Percentiles rank a stretch among this genome's conserved stretches.
Conservation (phyloP, 2,888 invertebrate species). For the Fragum whitleyi region DNA sequence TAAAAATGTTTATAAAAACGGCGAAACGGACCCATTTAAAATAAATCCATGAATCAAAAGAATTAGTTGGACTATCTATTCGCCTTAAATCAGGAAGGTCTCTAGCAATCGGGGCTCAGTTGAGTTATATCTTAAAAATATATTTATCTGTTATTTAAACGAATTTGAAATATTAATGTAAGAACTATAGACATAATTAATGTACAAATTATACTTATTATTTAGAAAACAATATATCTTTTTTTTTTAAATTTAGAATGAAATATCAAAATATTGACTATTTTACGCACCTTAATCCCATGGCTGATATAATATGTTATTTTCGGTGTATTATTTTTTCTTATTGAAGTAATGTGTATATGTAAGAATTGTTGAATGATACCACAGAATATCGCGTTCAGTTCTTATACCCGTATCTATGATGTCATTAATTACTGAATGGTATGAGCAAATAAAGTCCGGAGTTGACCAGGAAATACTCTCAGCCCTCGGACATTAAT, state of each 20-base stretch:
- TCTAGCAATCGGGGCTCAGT: neutral
- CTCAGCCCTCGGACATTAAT: conserved; percentile 1
- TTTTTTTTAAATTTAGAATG: too few relatives aligned
- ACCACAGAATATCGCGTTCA: neutral
- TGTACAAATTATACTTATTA: neutral
- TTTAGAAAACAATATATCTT: neutral
- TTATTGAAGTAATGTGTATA: neutral
- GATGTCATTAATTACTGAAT: neutral
- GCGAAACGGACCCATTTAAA: neutral
- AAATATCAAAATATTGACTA: too few relatives aligned
- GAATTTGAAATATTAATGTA: too few relatives aligned
- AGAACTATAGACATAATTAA: too few relatives aligned
- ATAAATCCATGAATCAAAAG: neutral
- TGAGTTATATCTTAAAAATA: too few relatives aligned
- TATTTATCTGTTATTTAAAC: too few relatives aligned
- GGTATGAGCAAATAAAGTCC: conserved; percentile 5
- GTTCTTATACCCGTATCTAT: neutral
- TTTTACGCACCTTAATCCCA: neutral
- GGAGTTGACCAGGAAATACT: conserved; percentile 1
- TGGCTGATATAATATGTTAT: neutral
- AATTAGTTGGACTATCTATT: neutral
- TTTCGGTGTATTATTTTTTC: neutral
- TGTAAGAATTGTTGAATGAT: neutral
- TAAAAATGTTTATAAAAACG: neutral
- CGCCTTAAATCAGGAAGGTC: too few relatives aligned